These are phyloP conservation scores for Conistra vaccinii DNA, from an alignment of 2,888 invertebrate genomes.

Conservation along the genomic window DNA sequence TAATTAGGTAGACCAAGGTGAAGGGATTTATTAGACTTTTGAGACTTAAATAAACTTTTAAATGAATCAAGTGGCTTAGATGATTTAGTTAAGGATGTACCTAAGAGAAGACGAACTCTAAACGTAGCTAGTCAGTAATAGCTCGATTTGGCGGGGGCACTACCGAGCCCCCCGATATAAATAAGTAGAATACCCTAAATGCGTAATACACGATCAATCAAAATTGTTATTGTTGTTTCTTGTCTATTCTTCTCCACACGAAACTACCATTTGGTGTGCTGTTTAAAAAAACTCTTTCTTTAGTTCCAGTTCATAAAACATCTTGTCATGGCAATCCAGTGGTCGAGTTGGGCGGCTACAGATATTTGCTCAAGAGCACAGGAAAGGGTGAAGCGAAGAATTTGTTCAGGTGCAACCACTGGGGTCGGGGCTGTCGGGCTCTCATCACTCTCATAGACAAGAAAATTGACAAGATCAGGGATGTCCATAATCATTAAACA, in stretches of 20 bases:
- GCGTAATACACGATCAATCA: no score
- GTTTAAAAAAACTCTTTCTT: neutral
- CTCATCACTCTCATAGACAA: conserved; percentile 62
- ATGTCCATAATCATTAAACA: conserved; percentile 52
- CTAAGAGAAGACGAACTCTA: no score
- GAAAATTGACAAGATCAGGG: conserved; percentile 38
- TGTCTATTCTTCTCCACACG: neutral
- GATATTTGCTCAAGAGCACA: conserved; percentile 66
- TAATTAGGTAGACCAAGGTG: no score
- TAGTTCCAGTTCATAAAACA: conserved; percentile 49
- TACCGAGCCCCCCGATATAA: no score
- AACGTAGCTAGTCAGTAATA: no score
- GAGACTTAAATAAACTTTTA: no score
- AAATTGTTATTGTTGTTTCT: no score
- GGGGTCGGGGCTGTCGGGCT: conserved; percentile 67
- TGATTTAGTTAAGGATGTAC: no score
- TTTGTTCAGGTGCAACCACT: conserved; percentile 69
- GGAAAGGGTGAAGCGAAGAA: conserved; percentile 48
- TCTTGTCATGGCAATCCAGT: conserved; percentile 66
- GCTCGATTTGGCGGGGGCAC: no score
- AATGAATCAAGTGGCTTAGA: no score
- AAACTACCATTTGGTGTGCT: neutral
- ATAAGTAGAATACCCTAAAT: no score
- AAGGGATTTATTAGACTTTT: no score
- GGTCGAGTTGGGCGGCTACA: conserved; percentile 64